These are phyloP conservation scores for Orthosia gothica DNA, from an alignment of 2,888 invertebrate genomes.

Conservation along the genomic window DNA sequence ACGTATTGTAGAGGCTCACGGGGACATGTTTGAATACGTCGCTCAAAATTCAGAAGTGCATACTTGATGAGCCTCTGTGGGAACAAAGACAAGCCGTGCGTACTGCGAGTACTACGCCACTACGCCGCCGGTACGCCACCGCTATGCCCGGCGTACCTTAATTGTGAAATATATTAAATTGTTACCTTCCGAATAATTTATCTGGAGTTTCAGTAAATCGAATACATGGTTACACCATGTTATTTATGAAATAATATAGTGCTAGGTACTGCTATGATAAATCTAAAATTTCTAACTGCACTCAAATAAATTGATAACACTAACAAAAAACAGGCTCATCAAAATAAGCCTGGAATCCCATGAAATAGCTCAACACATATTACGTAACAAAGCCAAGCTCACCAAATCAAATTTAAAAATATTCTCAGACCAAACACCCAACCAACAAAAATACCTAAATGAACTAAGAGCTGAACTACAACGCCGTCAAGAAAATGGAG, in stretches of 20 bases:
- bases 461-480: too few species aligned
- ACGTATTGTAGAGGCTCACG: conserved; percentile 76
- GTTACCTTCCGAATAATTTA: too few species aligned
- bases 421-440: too few species aligned
- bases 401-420: too few species aligned
- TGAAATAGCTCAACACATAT: too few species aligned
- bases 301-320: neutral
- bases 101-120: conserved; percentile 45
- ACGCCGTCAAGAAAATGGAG: too few species aligned
- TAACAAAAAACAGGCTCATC: too few species aligned
- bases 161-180: conserved; percentile 52
- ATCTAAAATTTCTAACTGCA: neutral
- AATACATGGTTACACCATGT: neutral
- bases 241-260: neutral
- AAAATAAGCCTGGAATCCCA: too few species aligned
- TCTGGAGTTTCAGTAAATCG: too few species aligned
- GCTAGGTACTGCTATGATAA: neutral
- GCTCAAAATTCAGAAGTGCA: conserved; percentile 80
- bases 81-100: conserved; percentile 69
- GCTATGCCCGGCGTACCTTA: conserved; percentile 9
- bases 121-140: conserved; percentile 31
- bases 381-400: too few species aligned
- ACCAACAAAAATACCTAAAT: too few species aligned
- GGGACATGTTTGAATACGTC: conserved; percentile 76
- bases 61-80: conserved; percentile 81